Evolutionary conservation across 2,113 vertebrate species (phyloP).

Genomic region (Bufo gargarizans): DNA sequence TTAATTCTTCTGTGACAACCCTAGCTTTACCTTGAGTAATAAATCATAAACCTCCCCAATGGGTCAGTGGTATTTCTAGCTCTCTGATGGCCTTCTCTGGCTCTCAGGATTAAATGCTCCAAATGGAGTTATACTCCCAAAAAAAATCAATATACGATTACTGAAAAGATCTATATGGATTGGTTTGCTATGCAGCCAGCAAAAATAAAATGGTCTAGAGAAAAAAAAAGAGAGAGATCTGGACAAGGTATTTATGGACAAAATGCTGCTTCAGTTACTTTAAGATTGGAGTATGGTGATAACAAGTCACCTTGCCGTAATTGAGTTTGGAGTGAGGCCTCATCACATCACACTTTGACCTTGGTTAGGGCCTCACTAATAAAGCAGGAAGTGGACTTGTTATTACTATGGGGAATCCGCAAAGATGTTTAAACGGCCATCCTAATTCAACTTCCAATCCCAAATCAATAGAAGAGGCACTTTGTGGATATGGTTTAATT

Average conservation of each 20-base stretch:
- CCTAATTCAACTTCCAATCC: slow-evolving; percentile 19
- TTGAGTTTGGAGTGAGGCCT: slow-evolving; percentile 9
- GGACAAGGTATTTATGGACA: slow-evolving; percentile 55
- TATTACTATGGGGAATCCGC: slow-evolving; percentile 39
- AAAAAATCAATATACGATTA: slow-evolving; percentile 96
- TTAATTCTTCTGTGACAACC: slow-evolving; percentile 6
- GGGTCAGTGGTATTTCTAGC: slow-evolving; percentile 87
- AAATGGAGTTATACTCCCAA: slow-evolving; percentile 92
- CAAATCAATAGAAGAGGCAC: slow-evolving; percentile 36
- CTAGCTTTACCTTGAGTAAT: slow-evolving; percentile 74
- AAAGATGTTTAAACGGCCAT: slow-evolving; percentile 8
- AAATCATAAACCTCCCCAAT: slow-evolving; percentile 90
- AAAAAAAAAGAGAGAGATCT: slow-evolving; percentile 67
- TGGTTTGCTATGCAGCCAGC: slow-evolving; percentile 83
- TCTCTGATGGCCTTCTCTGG: slow-evolving; percentile 84
- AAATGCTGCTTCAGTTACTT: slow-evolving; percentile 61
- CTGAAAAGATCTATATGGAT: slow-evolving; percentile 89
- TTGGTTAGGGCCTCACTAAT: slow-evolving; percentile 8
- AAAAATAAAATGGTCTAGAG: slow-evolving; percentile 69
- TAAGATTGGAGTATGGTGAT: slow-evolving; percentile 58
- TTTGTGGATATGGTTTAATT: slow-evolving; percentile 39
- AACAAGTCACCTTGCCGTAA: slow-evolving; percentile 47
- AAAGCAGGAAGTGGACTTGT: slow-evolving; percentile 25
- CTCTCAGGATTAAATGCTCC: slow-evolving; percentile 86
- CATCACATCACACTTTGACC: slow-evolving; percentile 17